Base-by-base conservation (phyloP, 2,113 vertebrate genomes). In the Onychorhynchus coronatus region DNA sequence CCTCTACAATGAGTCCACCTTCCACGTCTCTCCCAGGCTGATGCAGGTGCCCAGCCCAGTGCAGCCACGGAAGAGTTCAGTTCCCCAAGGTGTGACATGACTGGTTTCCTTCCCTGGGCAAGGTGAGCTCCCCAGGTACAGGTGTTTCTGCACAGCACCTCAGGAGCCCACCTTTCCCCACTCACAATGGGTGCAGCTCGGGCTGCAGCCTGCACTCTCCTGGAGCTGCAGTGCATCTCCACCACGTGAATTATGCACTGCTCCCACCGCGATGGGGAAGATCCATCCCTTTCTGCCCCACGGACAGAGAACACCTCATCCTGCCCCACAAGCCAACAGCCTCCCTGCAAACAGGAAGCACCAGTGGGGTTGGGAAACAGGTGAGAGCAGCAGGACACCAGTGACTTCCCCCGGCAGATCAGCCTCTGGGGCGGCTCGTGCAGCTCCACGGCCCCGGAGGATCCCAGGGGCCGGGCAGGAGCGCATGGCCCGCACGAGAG, bases 1-100 rank as follows among this genome's bases (percentile, higher is more conserved):
- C 46, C 73, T 9, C 31, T 0, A 2, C 39, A 37, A 0, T 0
- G 10, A 4, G 20, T 3, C 75, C 8, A 0, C 7, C 53, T 21
- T 19, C 46, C n/a, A 31, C 89, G 27, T 1, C 72, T 19, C 66
- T 17, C 67, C 66, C 62, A 14, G 49, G 39, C 35, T 15, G 80
- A 35, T 9, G 61, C 5, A 41, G 49, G 3, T 5, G 33, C 27
- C 28, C 27, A 76, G 62, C 22, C 37, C 37, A n/a, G n/a, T n/a
- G n/a, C 10, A 22, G 5, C n/a, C 76, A n/a, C 35, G 27, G 35
- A 9, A n/a, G 10, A 24, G 24, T 0, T 55, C 68, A 11, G 2
- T 1, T 58, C 67, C 73, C 61, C 79, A 22, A 31, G 46, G 47
- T n/a, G 41, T 47, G 56, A 84, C 91, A 58, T 0, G 0, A 56